Evolutionary conservation across 1,140 invertebrate genomes (phyloP).

Genomic region (Asbolus verrucosus): DNA sequence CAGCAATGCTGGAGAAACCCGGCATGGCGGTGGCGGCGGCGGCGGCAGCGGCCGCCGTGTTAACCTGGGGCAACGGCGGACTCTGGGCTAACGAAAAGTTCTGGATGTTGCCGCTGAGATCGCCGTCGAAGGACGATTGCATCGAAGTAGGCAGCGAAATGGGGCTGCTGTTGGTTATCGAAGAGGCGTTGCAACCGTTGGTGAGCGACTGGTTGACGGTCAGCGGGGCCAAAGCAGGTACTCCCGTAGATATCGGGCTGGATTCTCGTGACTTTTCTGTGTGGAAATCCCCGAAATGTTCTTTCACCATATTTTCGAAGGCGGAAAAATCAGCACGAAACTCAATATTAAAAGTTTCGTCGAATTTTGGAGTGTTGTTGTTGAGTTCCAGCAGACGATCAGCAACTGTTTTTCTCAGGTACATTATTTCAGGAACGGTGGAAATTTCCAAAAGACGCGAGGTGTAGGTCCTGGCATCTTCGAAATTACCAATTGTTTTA

Average conservation of each 20-base stretch:
- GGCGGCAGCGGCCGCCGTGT: slow-evolving; percentile 66
- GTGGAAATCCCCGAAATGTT: slow-evolving; percentile 79
- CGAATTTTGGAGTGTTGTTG: slow-evolving; percentile 82
- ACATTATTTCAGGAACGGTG: slow-evolving; percentile 84
- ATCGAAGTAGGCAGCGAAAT: slow-evolving; percentile 76
- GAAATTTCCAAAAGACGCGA: slow-evolving; percentile 82
- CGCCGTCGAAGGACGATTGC: slow-evolving; percentile 84
- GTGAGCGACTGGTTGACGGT: slow-evolving; percentile 49
- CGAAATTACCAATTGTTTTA: slow-evolving; percentile 70
- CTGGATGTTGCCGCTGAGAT: slow-evolving; percentile 62
- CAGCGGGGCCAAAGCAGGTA: slow-evolving; percentile 23
- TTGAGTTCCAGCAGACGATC: slow-evolving; percentile 82
- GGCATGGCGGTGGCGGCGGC: slow-evolving; percentile 66
- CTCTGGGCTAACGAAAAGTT: slow-evolving; percentile 67
- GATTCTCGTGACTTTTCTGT: slow-evolving; percentile 67
- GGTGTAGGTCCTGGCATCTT: slow-evolving; percentile 87
- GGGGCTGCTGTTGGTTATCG: slow-evolving; percentile 73
- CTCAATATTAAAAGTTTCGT: slow-evolving; percentile 81
- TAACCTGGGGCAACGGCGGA: slow-evolving; percentile 63
- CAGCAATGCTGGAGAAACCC: slow-evolving; percentile 79
- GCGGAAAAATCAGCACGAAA: slow-evolving; percentile 85
- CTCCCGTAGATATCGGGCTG: slow-evolving; percentile 36
- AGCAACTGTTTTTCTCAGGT: slow-evolving; percentile 81
- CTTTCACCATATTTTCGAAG: slow-evolving; percentile 78
- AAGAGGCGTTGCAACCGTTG: slow-evolving; percentile 66